These are phyloP conservation scores for Mechanitis mazaeus DNA, from an alignment of 2,888 invertebrate genomes.

Conservation along the genomic window DNA sequence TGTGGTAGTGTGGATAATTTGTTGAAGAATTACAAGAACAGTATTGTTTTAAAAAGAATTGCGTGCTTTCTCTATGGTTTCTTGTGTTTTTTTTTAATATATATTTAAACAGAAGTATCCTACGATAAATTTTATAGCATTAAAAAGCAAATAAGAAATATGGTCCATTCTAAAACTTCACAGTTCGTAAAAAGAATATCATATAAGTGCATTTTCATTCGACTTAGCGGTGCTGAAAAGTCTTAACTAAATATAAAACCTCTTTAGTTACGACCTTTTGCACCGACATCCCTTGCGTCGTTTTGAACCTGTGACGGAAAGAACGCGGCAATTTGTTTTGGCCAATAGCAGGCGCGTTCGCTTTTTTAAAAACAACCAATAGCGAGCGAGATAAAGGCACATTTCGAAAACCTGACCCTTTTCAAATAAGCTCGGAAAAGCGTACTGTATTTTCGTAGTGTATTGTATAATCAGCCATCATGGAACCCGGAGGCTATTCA, in stretches of 20 bases:
- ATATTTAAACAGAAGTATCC: background rate
- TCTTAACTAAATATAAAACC: conserved; percentile 22
- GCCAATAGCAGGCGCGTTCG: conserved; percentile 67
- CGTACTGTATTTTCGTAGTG: conserved; percentile 61
- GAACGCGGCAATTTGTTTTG: conserved; percentile 73
- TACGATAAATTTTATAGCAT: background rate
- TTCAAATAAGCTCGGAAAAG: conserved; percentile 45
- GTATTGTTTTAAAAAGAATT: conserved; percentile 10
- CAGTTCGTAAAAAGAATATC: conserved; percentile 30
- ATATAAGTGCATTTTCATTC: conserved; percentile 47
- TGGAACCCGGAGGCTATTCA: conserved; percentile 69
- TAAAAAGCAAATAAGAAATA: conserved; percentile 38
- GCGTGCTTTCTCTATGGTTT: conserved; percentile 17
- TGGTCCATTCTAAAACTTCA: conserved; percentile 14
- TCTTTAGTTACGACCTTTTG: conserved; percentile 40
- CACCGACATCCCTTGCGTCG: conserved; percentile 43
- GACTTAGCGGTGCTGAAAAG: conserved; percentile 34
- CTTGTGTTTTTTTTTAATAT: conserved; percentile 23
- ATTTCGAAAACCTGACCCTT: conserved; percentile 55
- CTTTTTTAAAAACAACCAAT: conserved; percentile 74
- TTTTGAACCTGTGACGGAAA: conserved; percentile 60
- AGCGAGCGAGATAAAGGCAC: conserved; percentile 67
- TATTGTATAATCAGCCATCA: conserved; percentile 77
- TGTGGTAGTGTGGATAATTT: conserved; percentile 27
- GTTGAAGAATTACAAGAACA: conserved; percentile 16